Evolutionary conservation across 2,113 vertebrate genomes (phyloP).

Genomic region (Trematomus loennbergii): DNA sequence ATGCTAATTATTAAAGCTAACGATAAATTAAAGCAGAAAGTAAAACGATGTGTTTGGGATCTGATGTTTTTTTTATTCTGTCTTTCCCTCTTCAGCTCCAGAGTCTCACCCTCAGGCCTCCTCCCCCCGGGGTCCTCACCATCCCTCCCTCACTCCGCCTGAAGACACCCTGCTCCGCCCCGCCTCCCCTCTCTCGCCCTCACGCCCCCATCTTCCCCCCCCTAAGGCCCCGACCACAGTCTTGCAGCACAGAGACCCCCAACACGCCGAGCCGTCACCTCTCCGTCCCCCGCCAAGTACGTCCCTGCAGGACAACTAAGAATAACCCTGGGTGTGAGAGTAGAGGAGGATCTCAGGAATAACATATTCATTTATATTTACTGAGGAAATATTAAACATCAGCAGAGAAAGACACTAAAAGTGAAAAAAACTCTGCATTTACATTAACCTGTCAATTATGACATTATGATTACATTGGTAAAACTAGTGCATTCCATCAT

Average conservation of each 20-base stretch:
- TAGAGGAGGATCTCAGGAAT: not conserved
- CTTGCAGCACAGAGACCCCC: slow-evolving; percentile 58
- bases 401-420: not conserved
- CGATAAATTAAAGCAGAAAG: not conserved
- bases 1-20: not conserved
- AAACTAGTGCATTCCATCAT: not conserved
- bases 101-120: slow-evolving; percentile 80
- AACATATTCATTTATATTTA: not conserved
- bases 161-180: slow-evolving; percentile 61
- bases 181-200: slow-evolving; percentile 68
- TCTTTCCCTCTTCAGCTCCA: slow-evolving; percentile 68
- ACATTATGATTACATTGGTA: not conserved
- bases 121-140: slow-evolving; percentile 75
- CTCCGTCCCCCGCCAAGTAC: slow-evolving; percentile 82
- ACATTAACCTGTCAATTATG: not conserved
- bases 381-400: no score
- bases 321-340: not conserved
- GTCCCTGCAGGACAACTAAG: slow-evolving; percentile 11
- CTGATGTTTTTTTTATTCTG: slow-evolving; percentile 11
- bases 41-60: not conserved
- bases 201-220: slow-evolving; percentile 77
- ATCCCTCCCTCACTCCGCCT: slow-evolving; percentile 81
- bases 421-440: not conserved
- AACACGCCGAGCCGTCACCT: slow-evolving; percentile 73
- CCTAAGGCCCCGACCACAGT: slow-evolving; percentile 74